Evolutionary conservation across 2,797 vertebrate genomes (phyloP).

Genomic region (Nannoperca obscura): DNA sequence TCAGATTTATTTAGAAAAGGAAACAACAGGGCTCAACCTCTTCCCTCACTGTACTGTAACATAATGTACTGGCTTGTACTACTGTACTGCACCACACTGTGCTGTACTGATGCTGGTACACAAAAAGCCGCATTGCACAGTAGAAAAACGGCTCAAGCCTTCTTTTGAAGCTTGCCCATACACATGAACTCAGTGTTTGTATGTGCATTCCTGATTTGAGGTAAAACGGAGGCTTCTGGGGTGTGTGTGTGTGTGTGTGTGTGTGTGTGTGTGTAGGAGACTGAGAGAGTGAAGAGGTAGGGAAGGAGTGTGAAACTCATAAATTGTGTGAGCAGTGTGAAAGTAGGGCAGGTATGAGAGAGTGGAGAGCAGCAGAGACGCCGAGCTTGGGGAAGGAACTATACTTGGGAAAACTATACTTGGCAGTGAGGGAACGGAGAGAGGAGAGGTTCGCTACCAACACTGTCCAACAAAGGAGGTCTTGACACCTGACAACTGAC

Average conservation of each 20-base stretch:
- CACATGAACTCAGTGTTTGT: conserved; percentile 25
- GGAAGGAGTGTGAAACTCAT: conserved; percentile 66
- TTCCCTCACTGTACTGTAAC: conserved; percentile 5
- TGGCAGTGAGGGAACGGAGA: conserved; percentile 57
- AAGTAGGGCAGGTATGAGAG: conserved; percentile 82
- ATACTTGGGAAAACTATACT: conserved; percentile 74
- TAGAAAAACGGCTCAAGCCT: neutral
- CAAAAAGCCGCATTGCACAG: conserved; percentile 3
- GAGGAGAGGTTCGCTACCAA: conserved; percentile 20
- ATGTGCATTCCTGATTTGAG: conserved; percentile 34
- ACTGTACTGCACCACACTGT: neutral
- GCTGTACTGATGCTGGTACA: conserved; percentile 10
- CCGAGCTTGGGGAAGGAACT: conserved; percentile 66
- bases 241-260: conserved; percentile 16
- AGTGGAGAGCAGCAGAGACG: conserved; percentile 66
- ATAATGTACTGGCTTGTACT: neutral
- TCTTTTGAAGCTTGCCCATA: conserved; percentile 19
- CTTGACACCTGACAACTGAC: conserved; percentile 18
- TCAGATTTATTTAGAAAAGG: conserved; percentile 46
- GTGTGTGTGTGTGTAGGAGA: conserved; percentile 15
- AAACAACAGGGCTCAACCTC: conserved; percentile 26
- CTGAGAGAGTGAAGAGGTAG: conserved; percentile 12
- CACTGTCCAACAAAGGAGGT: conserved; percentile 19
- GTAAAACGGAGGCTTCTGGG: conserved; percentile 33
- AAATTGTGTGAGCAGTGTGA: conserved; percentile 67